Conservation (phyloP, 2,113 vertebrate species). For the Prietella phreatophila region DNA sequence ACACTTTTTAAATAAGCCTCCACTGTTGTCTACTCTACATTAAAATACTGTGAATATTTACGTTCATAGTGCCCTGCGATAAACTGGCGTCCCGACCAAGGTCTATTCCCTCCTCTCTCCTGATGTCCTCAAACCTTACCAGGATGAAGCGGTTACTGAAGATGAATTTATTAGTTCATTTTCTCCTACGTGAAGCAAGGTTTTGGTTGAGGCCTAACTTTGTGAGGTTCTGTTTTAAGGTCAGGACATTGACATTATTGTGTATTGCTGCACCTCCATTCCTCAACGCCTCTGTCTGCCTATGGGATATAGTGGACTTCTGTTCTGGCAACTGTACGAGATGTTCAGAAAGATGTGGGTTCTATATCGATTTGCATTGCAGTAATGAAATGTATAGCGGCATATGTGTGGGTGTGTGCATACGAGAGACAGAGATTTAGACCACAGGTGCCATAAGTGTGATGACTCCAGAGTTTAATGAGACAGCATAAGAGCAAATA, state of each 20-base stretch:
- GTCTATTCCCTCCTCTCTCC: neutral
- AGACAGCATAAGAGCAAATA: neutral
- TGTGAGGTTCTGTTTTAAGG: neutral
- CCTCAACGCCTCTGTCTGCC: neutral
- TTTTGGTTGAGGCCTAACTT: neutral
- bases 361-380: slow-evolving; percentile 1
- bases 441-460: neutral
- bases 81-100: neutral
- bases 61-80: neutral
- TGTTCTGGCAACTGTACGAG: neutral
- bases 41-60: neutral
- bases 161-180: neutral
- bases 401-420: slow-evolving; percentile 1
- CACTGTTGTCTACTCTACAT: neutral
- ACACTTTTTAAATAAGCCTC: neutral
- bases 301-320: neutral
- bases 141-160: neutral
- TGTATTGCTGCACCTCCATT: neutral
- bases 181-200: neutral
- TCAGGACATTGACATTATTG: neutral
- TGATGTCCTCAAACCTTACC: neutral
- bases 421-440: neutral
- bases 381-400: neutral
- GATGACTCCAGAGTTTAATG: neutral
- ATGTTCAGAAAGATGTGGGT: neutral